Percentiles rank a stretch among this genome's conserved stretches.
These are phyloP conservation scores for Drosophila longiperda DNA, from an alignment of 2,888 invertebrate genomes.

Conservation along the genomic window DNA sequence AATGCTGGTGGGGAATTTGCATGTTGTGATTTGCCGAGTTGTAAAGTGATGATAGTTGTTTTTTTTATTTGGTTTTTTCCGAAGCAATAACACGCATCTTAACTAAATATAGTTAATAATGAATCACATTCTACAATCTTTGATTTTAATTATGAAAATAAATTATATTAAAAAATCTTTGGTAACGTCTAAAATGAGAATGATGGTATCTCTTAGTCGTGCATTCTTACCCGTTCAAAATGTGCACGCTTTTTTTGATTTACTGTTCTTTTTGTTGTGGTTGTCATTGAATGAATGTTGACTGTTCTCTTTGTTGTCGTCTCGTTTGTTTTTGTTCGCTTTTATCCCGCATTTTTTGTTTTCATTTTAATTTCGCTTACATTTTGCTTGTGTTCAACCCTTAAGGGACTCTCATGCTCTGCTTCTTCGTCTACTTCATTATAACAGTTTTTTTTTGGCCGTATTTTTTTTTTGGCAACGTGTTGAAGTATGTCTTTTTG, in stretches of 20 bases:
- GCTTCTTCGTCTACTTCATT: slow-evolving; percentile 7
- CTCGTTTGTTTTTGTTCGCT: slow-evolving; percentile 13
- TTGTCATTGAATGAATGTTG: not conserved
- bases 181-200: not conserved
- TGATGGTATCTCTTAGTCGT: not conserved
- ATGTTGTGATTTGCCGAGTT: not conserved
- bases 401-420: slow-evolving; percentile 1
- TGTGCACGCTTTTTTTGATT: not conserved
- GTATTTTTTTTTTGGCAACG: slow-evolving; percentile 41
- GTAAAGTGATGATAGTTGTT: not conserved
- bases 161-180: not conserved
- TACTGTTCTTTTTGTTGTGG: not conserved
- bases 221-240: not conserved
- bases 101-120: not conserved
- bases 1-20: not conserved
- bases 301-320: slow-evolving; percentile 4
- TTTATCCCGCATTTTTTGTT: slow-evolving; percentile 50
- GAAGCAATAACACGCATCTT: not conserved
- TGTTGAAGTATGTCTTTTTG: slow-evolving; percentile 63
- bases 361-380: slow-evolving; percentile 59
- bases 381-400: slow-evolving; percentile 34
- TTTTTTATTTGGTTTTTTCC: not conserved
- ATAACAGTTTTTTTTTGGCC: not conserved
- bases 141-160: not conserved
- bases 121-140: not conserved